Conservation (phyloP, 1,140 invertebrate genomes). For the Drosophila ogumai region DNA sequence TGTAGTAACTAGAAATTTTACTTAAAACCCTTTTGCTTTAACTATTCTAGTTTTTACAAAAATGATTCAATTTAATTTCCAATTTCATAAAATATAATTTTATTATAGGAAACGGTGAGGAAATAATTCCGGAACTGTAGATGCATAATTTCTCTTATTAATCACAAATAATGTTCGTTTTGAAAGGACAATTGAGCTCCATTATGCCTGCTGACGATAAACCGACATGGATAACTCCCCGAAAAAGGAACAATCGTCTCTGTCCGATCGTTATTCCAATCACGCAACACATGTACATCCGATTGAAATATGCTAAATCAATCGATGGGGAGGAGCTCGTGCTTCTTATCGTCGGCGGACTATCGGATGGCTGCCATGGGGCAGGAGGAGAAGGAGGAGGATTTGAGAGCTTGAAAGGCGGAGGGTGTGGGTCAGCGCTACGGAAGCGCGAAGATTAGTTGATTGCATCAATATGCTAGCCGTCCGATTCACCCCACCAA, state of each 20-base stretch:
- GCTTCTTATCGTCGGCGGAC: constrained; percentile 33
- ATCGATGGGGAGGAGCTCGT: constrained; percentile 13
- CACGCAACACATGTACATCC: constrained; percentile 30
- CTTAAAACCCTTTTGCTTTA: too few relatives aligned
- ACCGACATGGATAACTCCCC: constrained; percentile 1
- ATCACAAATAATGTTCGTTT: not conserved
- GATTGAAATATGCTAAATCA: constrained; percentile 56
- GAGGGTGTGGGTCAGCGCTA: constrained; percentile 40
- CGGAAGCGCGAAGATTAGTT: constrained; percentile 84
- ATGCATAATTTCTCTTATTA: constrained; percentile 1
- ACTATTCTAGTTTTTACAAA: too few relatives aligned
- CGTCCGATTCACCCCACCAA: constrained; percentile 60
- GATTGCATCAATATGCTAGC: constrained; percentile 84
- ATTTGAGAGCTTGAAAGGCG: not conserved
- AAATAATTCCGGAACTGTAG: not conserved
- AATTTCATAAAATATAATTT: not conserved
- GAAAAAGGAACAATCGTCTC: not conserved
- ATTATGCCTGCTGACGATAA: not conserved
- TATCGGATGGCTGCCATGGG: constrained; percentile 20
- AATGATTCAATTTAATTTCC: not conserved
- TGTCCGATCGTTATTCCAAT: constrained; percentile 15
- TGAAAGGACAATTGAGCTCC: constrained; percentile 6
- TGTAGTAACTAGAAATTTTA: too few relatives aligned
- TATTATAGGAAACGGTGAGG: not conserved
- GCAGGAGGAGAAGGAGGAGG: not conserved